Evolutionary conservation across 2,888 invertebrate genomes (phyloP).

Genomic region (Pomacea canaliculata): DNA sequence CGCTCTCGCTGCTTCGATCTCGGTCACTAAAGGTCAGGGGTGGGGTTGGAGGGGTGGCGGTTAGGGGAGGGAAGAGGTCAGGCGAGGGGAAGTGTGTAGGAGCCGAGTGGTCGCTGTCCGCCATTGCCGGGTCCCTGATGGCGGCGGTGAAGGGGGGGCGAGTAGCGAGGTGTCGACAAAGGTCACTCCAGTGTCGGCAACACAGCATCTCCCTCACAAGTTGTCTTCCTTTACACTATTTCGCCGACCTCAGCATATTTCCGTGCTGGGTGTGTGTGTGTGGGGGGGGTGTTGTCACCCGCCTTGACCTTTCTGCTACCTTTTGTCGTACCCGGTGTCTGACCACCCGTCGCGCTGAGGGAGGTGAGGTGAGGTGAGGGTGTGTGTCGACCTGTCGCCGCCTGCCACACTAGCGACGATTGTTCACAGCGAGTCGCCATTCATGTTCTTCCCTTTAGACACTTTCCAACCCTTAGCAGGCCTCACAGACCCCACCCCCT

Average conservation of each 20-base stretch:
- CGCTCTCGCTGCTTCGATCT: too few species aligned
- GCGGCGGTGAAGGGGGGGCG: not conserved
- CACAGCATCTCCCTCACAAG: not conserved
- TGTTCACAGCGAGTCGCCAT: too few species aligned
- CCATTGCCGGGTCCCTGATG: too few species aligned
- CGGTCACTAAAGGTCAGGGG: too few species aligned
- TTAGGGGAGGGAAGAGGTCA: too few species aligned
- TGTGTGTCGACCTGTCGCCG: not conserved
- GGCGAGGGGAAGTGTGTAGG: too few species aligned
- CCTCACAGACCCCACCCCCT: not conserved
- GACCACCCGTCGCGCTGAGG: not conserved
- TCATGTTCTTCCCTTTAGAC: too few species aligned
- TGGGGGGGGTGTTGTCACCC: not conserved
- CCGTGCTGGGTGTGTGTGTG: not conserved
- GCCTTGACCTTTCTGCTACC: too few species aligned
- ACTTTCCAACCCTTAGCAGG: slow-evolving; percentile 2
- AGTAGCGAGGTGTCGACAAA: not conserved
- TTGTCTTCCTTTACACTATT: not conserved
- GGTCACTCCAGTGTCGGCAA: not conserved
- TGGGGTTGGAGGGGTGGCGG: too few species aligned
- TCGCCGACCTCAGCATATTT: not conserved
- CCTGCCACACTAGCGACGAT: not conserved
- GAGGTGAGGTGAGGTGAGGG: not conserved
- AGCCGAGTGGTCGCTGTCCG: too few species aligned
- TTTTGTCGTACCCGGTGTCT: not conserved